Evolutionary conservation across 2,888 invertebrate species (phyloP), one percentile per base, ranked within the genome.

Genomic region (Synergus japonicus): DNA sequence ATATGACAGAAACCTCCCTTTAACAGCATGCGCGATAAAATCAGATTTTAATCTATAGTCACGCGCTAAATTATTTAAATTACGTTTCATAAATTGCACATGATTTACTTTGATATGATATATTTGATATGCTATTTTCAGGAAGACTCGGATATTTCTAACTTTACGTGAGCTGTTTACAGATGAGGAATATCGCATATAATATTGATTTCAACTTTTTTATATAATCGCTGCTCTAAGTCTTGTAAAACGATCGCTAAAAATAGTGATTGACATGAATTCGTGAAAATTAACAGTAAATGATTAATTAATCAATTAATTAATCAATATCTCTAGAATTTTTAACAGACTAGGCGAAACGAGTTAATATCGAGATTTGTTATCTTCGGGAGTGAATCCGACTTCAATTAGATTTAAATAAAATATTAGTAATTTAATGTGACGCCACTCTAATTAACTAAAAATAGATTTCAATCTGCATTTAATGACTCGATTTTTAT

Each of bases 71-170:
- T 58, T 73, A 73, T 73, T 73, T 18, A 73, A 73, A 73, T 54
- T 7, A 73, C 41, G 41, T 54, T 15, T 15, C 15, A 1, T 44
- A 44, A 37, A 46, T 29, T 69, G 69, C 49, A n/a, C 49, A 73
- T 58, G 18, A 73, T 10, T 29, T 37, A 73, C 37, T 73, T 4
- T 73, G n/a, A 73, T 73, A 73, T 54, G 41, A 73, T 73, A 73
- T 44, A 58, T 73, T 73, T 73, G 73, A 73, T 73, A 73, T 73
- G 73, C 73, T 73, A 73, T 49, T 73, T 73, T 73, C 73, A 73
- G 73, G 73, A 73, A 73, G 73, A 73, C 73, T 73, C 54, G 73
- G 73, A 73, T 73, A 73, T 73, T 73, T 73, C 41, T 73, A 73
- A 73, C 12, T 58, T 54, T 73, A 73, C 73, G 54, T 73, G 73